Evolutionary conservation across 2,888 invertebrate species (phyloP), one percentile per base, ranked within the genome.

Genomic region (Ischnus inquisitorius): DNA sequence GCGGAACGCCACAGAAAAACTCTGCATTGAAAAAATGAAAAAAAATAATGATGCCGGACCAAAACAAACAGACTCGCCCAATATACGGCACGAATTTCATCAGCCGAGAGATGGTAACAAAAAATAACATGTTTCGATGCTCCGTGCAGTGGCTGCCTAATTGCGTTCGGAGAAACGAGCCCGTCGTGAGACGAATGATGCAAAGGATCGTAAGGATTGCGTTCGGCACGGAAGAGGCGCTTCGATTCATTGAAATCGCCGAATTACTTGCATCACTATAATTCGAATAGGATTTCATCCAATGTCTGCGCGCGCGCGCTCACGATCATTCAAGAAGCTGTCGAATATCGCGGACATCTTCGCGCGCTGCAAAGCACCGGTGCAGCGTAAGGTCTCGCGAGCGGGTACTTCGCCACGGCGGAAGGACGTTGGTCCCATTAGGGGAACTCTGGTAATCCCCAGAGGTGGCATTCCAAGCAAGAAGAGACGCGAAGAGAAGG

Each of bases 71-170:
- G 46, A 62, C 81, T 87, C 51, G 14, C 72, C 54, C 79, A 86
- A 87, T 28, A 78, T 14, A 54, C 6, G 5, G 22, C 19, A 34
- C 8, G 54, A 77, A 80, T 87, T 87, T 86, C 87, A 86, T 87
- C 87, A 87, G 75, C 82, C 64, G 39, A 62, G 22, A 19, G 57
- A 25, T 34, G 65, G 43, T 25, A 8, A 51, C 65, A 72, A 65
- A 51, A 75, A 48, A 67, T 14, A n/a, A 51, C 28, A 2, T n/a
- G 16, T 67, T 71, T 60, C 60, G 62, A 75, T 54, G 60, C 39
- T 34, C n/a, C 22, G n/a, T 12, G 10, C 19, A 28, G 43, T 10
- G 41, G 54, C 16, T 28, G 60, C 60, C 51, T 65, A 54, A 82
- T 79, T 81, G 48, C 62, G 62, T 60, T 43, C 60, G 68, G n/a